Conservation (phyloP, 2,797 vertebrate genomes). For the Hozukius guyotensis region DNA sequence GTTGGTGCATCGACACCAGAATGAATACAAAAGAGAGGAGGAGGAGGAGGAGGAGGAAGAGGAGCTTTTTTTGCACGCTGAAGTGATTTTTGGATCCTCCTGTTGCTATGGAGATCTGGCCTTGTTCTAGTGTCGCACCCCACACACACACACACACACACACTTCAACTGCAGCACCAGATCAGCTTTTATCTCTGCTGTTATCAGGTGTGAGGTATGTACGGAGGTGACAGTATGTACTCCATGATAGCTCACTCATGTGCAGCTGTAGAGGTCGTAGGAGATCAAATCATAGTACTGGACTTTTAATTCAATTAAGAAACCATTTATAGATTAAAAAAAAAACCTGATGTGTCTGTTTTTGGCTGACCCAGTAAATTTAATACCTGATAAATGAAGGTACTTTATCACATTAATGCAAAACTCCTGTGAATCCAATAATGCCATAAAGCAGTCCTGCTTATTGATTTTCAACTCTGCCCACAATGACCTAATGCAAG, state of each 20-base stretch:
- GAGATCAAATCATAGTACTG: neutral
- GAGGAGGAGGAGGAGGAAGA: neutral
- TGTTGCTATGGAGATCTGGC: constrained; percentile 54
- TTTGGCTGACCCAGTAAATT: neutral
- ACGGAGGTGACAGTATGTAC: constrained; percentile 33
- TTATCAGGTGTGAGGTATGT: constrained; percentile 58
- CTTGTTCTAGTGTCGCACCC: neutral
- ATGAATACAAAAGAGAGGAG: neutral
- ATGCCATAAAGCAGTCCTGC: neutral
- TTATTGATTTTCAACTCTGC: constrained; percentile 22
- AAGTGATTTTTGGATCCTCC: constrained; percentile 31
- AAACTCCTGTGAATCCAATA: neutral
- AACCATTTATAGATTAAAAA: neutral
- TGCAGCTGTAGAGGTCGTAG: neutral
- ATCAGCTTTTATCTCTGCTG: constrained; percentile 35
- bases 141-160: neutral
- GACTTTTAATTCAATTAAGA: neutral
- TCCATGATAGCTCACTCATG: neutral
- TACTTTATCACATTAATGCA: constrained; percentile 23
- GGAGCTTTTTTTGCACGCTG: constrained; percentile 21
- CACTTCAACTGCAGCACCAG: neutral
- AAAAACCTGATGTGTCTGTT: neutral
- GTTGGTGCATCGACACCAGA: constrained; percentile 14
- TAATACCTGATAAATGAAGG: neutral
- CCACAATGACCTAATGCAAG: neutral